Evolutionary conservation across 1,140 invertebrate species (phyloP).

Genomic region (Pectinophora gossypiella): DNA sequence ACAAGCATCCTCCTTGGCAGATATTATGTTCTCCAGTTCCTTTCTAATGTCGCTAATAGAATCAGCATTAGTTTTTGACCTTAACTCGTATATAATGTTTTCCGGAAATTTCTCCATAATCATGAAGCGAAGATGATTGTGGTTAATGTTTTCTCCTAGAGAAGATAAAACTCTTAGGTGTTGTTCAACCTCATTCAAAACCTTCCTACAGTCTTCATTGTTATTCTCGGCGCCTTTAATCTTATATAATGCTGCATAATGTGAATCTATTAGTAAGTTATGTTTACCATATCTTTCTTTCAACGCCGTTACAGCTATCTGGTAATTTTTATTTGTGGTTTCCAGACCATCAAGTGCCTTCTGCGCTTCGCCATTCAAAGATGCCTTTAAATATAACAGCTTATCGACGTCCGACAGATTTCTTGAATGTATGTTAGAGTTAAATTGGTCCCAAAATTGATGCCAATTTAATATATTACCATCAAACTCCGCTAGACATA

Average conservation of each 20-base stretch:
- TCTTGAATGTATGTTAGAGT: background rate
- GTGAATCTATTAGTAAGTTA: constrained; percentile 4
- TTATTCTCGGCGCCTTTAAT: background rate
- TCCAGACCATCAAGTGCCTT: background rate
- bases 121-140: background rate
- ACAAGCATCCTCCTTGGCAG: background rate
- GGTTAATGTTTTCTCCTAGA: constrained; percentile 4
- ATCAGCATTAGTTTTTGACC: background rate
- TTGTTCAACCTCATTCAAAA: constrained; percentile 3
- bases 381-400: constrained; percentile 1
- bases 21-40: background rate
- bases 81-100: constrained; percentile 6
- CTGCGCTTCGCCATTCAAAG: background rate
- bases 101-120: constrained; percentile 8
- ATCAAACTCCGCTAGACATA: background rate
- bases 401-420: constrained; percentile 5
- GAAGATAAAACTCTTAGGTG: constrained; percentile 5
- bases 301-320: constrained; percentile 2
- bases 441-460: constrained; percentile 5
- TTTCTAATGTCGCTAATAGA: background rate
- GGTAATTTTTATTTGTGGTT: constrained; percentile 7
- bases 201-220: background rate
- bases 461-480: constrained; percentile 2
- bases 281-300: constrained; percentile 4
- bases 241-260: constrained; percentile 1